phyloP scores from a whole-genome alignment of 2,888 invertebrate genomes.

The Peribatodes rhomboidaria region DNA sequence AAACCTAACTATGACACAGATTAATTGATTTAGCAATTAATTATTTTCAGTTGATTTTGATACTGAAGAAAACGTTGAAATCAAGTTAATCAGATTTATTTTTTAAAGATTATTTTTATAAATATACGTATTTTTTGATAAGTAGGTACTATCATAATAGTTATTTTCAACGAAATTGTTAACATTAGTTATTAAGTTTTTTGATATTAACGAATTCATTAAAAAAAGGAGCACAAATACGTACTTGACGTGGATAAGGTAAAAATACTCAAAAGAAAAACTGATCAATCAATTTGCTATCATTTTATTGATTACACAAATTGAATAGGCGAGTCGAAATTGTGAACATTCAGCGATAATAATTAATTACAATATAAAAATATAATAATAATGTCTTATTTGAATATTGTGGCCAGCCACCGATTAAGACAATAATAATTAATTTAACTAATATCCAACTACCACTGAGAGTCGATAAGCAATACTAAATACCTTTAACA shows the following conservation, averaged over 20 bases:
- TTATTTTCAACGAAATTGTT: no score
- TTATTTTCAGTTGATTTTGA: background rate
- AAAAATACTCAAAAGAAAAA: slow-evolving; percentile 54
- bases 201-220: no score
- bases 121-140: no score
- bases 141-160: no score
- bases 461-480: slow-evolving; percentile 46
- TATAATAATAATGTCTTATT: slow-evolving; percentile 73
- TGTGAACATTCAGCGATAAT: slow-evolving; percentile 70
- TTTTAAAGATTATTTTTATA: background rate
- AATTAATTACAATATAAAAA: slow-evolving; percentile 73
- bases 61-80: background rate
- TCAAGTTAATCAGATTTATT: background rate
- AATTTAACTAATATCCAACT: slow-evolving; percentile 51
- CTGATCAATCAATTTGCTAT: slow-evolving; percentile 78
- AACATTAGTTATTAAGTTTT: no score
- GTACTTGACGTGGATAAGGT: slow-evolving; percentile 1
- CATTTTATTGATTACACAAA: slow-evolving; percentile 85
- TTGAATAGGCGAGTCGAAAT: slow-evolving; percentile 78
- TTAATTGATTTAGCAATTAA: background rate
- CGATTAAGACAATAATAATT: slow-evolving; percentile 59
- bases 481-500: slow-evolving; percentile 10
- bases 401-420: slow-evolving; percentile 83
- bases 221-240: no score
- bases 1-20: background rate